Percentiles rank a stretch among this genome's conserved stretches.
These are phyloP conservation scores for Physocephala rufipes DNA, from an alignment of 2,888 invertebrate genomes.

Conservation along the genomic window DNA sequence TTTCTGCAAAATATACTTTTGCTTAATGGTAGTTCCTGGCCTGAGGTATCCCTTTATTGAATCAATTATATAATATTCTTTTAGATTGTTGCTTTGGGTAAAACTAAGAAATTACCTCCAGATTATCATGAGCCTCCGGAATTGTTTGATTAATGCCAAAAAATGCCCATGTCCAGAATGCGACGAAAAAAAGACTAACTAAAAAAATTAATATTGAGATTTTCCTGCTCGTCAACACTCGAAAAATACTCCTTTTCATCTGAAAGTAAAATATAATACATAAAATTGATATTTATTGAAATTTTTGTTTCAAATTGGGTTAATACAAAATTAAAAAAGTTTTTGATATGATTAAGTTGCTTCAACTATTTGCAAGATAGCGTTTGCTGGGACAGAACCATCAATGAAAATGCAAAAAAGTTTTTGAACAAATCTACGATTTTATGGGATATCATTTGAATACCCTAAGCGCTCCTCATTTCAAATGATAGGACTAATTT, in stretches of 20 bases:
- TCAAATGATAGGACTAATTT: too few relatives aligned
- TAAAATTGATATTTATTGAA: too few relatives aligned
- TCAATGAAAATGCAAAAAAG: too few relatives aligned
- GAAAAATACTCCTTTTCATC: conserved; percentile 64
- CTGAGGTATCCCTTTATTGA: conserved; percentile 32
- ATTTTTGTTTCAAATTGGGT: too few relatives aligned
- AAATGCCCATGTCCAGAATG: conserved; percentile 65
- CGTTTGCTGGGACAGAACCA: too few relatives aligned
- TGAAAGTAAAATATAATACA: conserved; percentile 43
- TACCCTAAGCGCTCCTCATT: too few relatives aligned
- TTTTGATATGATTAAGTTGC: too few relatives aligned
- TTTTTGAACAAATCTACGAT: too few relatives aligned
- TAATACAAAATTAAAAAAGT: too few relatives aligned
- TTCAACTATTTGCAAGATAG: too few relatives aligned
- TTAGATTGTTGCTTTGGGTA: neutral
- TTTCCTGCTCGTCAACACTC: conserved; percentile 64
- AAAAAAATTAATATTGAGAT: conserved; percentile 60
- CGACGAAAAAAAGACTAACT: conserved; percentile 57
- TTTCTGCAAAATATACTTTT: conserved; percentile 62
- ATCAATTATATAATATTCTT: neutral
- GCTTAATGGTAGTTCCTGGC: conserved; percentile 51
- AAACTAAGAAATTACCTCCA: neutral
- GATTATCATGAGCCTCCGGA: conserved; percentile 18
- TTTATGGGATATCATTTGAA: too few relatives aligned
- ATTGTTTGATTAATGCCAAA: conserved; percentile 52